phyloP scores from a whole-genome alignment of 2,888 invertebrate genomes.

The Eurois occulta region DNA sequence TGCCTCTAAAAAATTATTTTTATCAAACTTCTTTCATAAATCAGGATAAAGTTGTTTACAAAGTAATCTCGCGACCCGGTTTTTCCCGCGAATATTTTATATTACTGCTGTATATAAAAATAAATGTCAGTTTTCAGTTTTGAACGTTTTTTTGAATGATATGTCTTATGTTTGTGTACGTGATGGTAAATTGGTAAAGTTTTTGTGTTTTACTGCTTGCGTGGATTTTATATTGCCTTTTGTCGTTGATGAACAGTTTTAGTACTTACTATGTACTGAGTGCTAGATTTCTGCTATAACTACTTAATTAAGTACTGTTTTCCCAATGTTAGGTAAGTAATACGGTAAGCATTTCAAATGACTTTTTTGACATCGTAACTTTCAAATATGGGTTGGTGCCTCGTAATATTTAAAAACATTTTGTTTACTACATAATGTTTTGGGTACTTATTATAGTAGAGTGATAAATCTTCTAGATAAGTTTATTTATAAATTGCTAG shows the following conservation, averaged over 20 bases:
- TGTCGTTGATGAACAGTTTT: fast-evolving
- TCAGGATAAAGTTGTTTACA: slow-evolving; percentile 89
- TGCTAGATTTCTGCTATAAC: neutral
- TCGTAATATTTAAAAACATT: no score
- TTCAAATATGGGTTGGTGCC: no score
- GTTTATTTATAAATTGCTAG: no score
- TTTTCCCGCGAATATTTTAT: slow-evolving; percentile 70
- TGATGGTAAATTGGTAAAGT: slow-evolving; percentile 50
- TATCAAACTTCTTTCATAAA: slow-evolving; percentile 89
- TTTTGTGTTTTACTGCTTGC: neutral
- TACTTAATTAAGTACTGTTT: neutral
- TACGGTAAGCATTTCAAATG: neutral
- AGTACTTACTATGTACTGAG: neutral
- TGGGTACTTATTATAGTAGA: no score
- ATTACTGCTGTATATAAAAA: slow-evolving; percentile 71
- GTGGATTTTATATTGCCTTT: neutral
- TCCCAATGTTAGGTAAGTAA: neutral
- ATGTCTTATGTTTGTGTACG: slow-evolving; percentile 43
- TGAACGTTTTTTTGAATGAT: slow-evolving; percentile 56
- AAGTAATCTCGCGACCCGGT: slow-evolving; percentile 85
- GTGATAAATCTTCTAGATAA: neutral
- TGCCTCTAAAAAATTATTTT: slow-evolving; percentile 88
- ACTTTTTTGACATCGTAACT: neutral
- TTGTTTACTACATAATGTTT: no score
- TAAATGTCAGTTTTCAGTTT: slow-evolving; percentile 72